phyloP scores from a whole-genome alignment of 2,113 vertebrate genomes.

The Periophthalmus modestus region DNA sequence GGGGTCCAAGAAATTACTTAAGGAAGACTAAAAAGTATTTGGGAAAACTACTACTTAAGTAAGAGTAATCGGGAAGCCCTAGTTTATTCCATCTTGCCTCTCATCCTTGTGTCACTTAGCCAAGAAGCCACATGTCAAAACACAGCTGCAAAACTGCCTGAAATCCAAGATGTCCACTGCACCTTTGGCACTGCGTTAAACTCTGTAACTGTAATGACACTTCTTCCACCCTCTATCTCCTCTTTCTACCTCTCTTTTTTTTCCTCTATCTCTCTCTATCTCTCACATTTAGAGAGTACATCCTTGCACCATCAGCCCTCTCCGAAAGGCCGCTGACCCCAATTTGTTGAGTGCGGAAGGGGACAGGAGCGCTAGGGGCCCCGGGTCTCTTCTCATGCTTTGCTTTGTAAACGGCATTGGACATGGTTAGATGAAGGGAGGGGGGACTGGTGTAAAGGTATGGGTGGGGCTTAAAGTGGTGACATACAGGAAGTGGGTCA shows the following conservation, averaged over 20 bases:
- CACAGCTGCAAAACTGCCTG: neutral
- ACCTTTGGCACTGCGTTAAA: neutral
- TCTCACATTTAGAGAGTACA: neutral
- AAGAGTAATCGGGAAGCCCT: too few relatives aligned
- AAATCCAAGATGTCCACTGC: neutral
- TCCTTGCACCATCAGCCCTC: neutral
- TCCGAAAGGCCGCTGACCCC: conserved; percentile 1
- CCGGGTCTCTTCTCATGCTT: neutral
- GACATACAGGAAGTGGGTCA: neutral
- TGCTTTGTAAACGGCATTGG: neutral
- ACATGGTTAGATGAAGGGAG: neutral
- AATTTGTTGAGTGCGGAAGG: neutral
- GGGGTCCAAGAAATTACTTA: too few relatives aligned
- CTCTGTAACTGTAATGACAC: neutral
- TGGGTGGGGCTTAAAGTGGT: neutral
- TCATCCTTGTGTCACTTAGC: too few relatives aligned
- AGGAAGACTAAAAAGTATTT: too few relatives aligned
- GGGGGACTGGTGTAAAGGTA: neutral
- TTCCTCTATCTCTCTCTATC: neutral
- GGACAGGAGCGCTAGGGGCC: neutral
- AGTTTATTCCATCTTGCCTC: too few relatives aligned
- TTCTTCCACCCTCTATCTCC: neutral
- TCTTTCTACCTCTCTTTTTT: too few relatives aligned
- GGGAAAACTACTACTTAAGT: too few relatives aligned
- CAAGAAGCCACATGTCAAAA: too few relatives aligned